Evolutionary conservation across 2,888 invertebrate genomes (phyloP).

Genomic region (Drosophila austrosaltans): DNA sequence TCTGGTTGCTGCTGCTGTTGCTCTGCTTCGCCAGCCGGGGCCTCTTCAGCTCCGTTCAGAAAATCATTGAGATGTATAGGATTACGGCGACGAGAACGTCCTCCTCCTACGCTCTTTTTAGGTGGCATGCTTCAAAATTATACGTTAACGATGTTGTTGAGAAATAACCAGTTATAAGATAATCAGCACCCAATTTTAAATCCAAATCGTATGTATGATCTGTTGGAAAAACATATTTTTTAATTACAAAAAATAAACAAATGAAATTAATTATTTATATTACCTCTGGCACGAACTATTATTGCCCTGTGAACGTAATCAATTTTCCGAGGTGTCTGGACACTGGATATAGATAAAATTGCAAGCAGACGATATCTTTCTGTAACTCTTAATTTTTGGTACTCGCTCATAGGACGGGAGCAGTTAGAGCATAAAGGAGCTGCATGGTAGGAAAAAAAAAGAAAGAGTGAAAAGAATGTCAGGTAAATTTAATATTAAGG

Average conservation of each 20-base stretch:
- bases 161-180: conserved; percentile 76
- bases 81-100: conserved; percentile 24
- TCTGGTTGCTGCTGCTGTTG: neutral
- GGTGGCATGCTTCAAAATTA: conserved; percentile 80
- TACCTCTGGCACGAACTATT: conserved; percentile 71
- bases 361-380: conserved; percentile 71
- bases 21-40: neutral
- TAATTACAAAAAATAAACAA: neutral
- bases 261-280: neutral
- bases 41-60: conserved; percentile 24
- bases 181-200: conserved; percentile 76
- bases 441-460: conserved; percentile 32
- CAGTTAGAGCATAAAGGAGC: conserved; percentile 79
- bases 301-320: conserved; percentile 68
- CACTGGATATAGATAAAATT: conserved; percentile 67
- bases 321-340: conserved; percentile 67
- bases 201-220: conserved; percentile 77
- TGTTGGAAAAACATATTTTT: no score
- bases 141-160: conserved; percentile 56
- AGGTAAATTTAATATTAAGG: no score
- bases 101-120: conserved; percentile 58
- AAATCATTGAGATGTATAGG: conserved; percentile 52
- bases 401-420: conserved; percentile 77
- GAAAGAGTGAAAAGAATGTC: neutral
- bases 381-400: conserved; percentile 75